These are phyloP conservation scores for Manduca sexta DNA, from an alignment of 1,140 invertebrate species.

Conservation along the genomic window DNA sequence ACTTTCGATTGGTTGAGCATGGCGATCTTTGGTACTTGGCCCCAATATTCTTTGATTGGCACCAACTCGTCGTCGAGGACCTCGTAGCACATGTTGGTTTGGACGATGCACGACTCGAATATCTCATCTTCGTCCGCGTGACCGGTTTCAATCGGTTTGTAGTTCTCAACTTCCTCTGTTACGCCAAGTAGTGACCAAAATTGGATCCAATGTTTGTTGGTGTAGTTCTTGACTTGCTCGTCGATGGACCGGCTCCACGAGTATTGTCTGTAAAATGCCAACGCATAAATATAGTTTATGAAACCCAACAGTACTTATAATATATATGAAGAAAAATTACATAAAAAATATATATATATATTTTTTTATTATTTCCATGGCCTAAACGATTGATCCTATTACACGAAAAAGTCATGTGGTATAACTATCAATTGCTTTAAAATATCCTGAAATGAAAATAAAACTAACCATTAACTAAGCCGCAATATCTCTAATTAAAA, in stretches of 20 bases:
- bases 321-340: too few species aligned
- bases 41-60: constrained; percentile 89
- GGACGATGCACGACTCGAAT: constrained; percentile 87
- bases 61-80: constrained; percentile 83
- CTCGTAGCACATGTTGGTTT: constrained; percentile 91
- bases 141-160: constrained; percentile 77
- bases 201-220: constrained; percentile 74
- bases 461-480: too few species aligned
- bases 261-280: constrained; percentile 80
- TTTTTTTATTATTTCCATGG: too few species aligned
- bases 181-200: constrained; percentile 86
- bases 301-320: too few species aligned
- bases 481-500: too few species aligned
- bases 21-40: constrained; percentile 86
- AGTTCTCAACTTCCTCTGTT: constrained; percentile 67
- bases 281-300: too few species aligned
- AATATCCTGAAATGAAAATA: too few species aligned
- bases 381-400: too few species aligned
- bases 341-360: too few species aligned
- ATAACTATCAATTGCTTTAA: too few species aligned
- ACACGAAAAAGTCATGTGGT: too few species aligned
- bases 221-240: constrained; percentile 74
- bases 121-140: constrained; percentile 91
- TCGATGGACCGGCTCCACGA: constrained; percentile 86
- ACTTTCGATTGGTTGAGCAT: constrained; percentile 88